Percentiles rank a stretch among this genome's conserved stretches.
These are phyloP conservation scores for Hyalella azteca DNA, from an alignment of 2,888 invertebrate genomes.

Conservation along the genomic window DNA sequence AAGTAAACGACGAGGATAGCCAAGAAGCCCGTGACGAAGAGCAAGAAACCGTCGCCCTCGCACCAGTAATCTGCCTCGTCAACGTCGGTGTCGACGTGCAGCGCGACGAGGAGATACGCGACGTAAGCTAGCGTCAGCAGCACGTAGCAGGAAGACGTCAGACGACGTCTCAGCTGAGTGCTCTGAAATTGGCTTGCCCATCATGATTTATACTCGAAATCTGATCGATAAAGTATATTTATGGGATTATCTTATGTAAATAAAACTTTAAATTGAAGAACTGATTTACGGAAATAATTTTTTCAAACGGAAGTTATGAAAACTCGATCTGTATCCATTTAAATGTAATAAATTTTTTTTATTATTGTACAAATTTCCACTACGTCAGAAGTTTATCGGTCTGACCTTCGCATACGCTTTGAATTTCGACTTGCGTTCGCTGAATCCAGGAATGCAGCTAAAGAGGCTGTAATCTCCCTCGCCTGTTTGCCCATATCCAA, in stretches of 20 bases:
- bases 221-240: background rate
- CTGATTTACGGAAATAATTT: no score
- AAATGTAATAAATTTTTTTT: no score
- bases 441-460: constrained; percentile 38
- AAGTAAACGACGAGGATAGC: constrained; percentile 73
- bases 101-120: background rate
- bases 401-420: background rate
- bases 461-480: constrained; percentile 44
- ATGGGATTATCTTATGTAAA: background rate
- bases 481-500: background rate
- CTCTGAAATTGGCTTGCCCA: no score
- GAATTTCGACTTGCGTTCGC: constrained; percentile 10
- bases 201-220: background rate
- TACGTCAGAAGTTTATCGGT: no score
- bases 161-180: background rate
- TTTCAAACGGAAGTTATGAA: no score
- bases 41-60: constrained; percentile 75
- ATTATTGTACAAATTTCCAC: no score
- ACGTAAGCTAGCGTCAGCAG: background rate
- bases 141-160: background rate
- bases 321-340: no score
- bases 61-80: constrained; percentile 64
- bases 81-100: background rate
- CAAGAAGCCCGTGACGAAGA: constrained; percentile 70
- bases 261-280: background rate